Evolutionary conservation across 2,888 invertebrate genomes (phyloP).

Genomic region (Balanococcus diminutus): DNA sequence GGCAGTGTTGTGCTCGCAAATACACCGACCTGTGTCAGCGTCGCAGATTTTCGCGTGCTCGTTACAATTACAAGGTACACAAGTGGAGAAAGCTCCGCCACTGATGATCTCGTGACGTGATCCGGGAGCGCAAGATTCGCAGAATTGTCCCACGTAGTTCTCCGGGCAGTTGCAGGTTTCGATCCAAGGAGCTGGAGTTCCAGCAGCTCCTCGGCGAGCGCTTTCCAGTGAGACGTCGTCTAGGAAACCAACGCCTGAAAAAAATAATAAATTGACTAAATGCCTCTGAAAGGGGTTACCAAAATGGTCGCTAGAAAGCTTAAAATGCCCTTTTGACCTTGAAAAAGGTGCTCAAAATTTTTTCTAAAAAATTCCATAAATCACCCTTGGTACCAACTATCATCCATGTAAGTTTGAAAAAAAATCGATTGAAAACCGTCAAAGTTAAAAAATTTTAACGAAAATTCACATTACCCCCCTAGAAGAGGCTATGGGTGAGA

Average conservation of each 20-base stretch:
- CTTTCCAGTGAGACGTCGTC: conserved; percentile 89
- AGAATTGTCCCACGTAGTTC: conserved; percentile 91
- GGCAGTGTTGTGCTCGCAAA: conserved; percentile 93
- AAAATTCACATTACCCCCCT: no score
- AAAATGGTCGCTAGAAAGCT: no score
- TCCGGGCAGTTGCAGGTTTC: conserved; percentile 91
- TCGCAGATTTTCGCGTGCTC: conserved; percentile 96
- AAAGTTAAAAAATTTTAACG: no score
- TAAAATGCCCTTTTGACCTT: no score
- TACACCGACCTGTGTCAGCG: conserved; percentile 89
- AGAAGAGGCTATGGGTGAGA: no score
- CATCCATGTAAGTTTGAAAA: no score
- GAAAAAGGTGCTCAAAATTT: no score
- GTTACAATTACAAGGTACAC: conserved; percentile 96
- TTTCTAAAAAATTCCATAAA: no score
- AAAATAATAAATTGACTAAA: no score
- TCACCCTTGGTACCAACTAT: no score
- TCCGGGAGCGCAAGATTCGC: conserved; percentile 96
- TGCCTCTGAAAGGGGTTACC: no score
- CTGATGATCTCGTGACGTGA: conserved; percentile 89
- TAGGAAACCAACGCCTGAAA: conserved; percentile 76
- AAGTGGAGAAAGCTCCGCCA: conserved; percentile 91
- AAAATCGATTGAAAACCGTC: no score
- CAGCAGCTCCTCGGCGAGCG: conserved; percentile 80
- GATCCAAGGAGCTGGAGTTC: conserved; percentile 86